Percentiles rank a stretch among this genome's conserved stretches.
Conservation (phyloP, 2,888 invertebrate species). For the Neocrepidodera transversa region DNA sequence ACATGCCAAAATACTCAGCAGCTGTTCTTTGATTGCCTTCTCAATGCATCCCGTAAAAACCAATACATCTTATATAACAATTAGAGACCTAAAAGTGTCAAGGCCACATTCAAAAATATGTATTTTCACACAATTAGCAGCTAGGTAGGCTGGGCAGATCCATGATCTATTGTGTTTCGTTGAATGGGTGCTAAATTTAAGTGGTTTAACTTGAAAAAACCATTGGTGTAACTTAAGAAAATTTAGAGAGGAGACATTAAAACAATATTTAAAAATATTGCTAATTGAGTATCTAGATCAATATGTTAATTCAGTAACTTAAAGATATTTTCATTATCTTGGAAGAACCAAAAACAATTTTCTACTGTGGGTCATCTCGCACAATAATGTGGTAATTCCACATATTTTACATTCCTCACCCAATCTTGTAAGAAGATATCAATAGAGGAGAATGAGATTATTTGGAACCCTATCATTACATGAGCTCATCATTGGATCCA, state of each 20-base stretch:
- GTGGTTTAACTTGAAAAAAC: constrained; percentile 7
- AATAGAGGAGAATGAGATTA: too few species aligned
- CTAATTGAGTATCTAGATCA: too few species aligned
- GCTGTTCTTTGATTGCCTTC: constrained; percentile 7
- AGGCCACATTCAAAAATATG: constrained; percentile 14
- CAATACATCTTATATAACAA: constrained; percentile 25
- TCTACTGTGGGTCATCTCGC: too few species aligned
- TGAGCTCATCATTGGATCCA: too few species aligned
- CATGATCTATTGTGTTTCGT: constrained; percentile 7
- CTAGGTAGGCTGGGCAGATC: constrained; percentile 27
- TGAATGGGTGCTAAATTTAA: constrained; percentile 24
- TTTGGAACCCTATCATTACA: too few species aligned
- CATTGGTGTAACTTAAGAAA: not conserved
- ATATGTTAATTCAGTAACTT: too few species aligned
- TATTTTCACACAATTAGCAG: constrained; percentile 23
- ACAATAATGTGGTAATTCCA: too few species aligned
- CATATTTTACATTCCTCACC: too few species aligned
- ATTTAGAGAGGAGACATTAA: not conserved
- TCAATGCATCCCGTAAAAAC: not conserved
- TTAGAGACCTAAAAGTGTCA: constrained; percentile 21
- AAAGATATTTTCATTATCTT: too few species aligned
- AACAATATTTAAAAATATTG: too few species aligned
- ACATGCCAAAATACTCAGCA: not conserved
- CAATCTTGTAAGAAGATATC: too few species aligned
- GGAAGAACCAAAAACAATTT: too few species aligned